Conservation (phyloP, 2,888 invertebrate species). For the Ophraella communa region DNA sequence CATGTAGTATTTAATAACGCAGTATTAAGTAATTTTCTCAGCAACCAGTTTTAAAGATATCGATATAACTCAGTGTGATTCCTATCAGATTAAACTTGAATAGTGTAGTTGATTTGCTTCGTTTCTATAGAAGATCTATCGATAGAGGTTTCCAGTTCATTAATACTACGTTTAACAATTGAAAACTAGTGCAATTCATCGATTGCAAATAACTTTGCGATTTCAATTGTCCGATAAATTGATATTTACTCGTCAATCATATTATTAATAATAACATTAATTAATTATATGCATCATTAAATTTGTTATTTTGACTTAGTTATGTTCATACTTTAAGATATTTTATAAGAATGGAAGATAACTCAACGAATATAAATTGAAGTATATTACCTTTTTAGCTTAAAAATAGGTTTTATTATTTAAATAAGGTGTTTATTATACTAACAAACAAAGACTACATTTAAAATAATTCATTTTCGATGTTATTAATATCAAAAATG, state of each 20-base stretch:
- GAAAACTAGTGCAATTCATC: slow-evolving; percentile 9
- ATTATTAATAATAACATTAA: slow-evolving; percentile 3
- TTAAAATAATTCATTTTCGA: slow-evolving; percentile 3
- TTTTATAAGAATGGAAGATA: background rate
- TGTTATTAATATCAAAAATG: slow-evolving; percentile 3
- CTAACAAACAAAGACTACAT: too few species aligned
- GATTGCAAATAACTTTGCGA: slow-evolving; percentile 11
- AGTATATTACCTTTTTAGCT: too few species aligned
- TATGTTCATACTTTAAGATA: background rate
- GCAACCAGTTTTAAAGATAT: too few species aligned
- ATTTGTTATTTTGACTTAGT: background rate
- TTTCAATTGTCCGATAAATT: slow-evolving; percentile 14
- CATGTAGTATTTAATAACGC: too few species aligned
- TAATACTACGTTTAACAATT: slow-evolving; percentile 22
- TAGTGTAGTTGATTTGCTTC: slow-evolving; percentile 6
- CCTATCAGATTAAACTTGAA: too few species aligned
- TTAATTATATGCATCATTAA: background rate
- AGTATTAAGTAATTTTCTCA: too few species aligned
- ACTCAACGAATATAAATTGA: too few species aligned
- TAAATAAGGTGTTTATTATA: too few species aligned
- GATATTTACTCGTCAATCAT: slow-evolving; percentile 10
- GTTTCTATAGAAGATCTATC: slow-evolving; percentile 15
- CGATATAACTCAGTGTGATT: too few species aligned
- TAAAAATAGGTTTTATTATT: too few species aligned
- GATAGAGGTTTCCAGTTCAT: slow-evolving; percentile 22